Conservation (phyloP, 2,113 vertebrate genomes). For the Etheostoma spectabile region DNA sequence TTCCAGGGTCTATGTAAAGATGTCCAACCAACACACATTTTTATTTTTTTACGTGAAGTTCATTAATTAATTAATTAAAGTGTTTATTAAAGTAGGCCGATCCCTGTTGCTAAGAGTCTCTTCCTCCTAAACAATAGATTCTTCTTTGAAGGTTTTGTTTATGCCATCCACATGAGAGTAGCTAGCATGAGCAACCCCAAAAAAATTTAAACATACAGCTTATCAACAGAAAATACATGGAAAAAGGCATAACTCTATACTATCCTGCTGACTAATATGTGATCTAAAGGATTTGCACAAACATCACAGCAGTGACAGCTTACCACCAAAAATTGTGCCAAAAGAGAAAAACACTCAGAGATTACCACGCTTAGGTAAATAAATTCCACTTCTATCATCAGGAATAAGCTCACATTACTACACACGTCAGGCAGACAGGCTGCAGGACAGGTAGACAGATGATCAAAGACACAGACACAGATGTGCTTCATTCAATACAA, state of each 20-base stretch:
- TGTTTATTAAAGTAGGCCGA: constrained; percentile 38
- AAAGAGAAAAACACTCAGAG: constrained; percentile 39
- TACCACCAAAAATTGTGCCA: constrained; percentile 41
- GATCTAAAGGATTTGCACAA: constrained; percentile 53
- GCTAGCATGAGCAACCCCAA: background rate
- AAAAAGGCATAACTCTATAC: constrained; percentile 18
- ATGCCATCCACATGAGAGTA: constrained; percentile 16
- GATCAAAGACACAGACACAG: constrained; percentile 61
- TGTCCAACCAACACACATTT: background rate
- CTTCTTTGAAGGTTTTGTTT: constrained; percentile 34
- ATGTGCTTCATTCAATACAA: constrained; percentile 49
- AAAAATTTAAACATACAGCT: constrained; percentile 28
- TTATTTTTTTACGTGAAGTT: constrained; percentile 36
- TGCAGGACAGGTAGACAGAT: constrained; percentile 45
- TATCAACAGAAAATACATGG: constrained; percentile 21
- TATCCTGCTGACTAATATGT: constrained; percentile 43
- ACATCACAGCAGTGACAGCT: constrained; percentile 47
- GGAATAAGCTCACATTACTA: constrained; percentile 20
- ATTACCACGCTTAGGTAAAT: constrained; percentile 47
- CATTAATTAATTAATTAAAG: constrained; percentile 38
- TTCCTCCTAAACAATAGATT: constrained; percentile 36
- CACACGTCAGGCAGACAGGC: constrained; percentile 25
- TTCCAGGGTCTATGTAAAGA: background rate
- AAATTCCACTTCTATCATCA: constrained; percentile 43
- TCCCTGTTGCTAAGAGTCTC: background rate